phyloP scores from a whole-genome alignment of 2,888 invertebrate genomes.

The Philereme vetulata region DNA sequence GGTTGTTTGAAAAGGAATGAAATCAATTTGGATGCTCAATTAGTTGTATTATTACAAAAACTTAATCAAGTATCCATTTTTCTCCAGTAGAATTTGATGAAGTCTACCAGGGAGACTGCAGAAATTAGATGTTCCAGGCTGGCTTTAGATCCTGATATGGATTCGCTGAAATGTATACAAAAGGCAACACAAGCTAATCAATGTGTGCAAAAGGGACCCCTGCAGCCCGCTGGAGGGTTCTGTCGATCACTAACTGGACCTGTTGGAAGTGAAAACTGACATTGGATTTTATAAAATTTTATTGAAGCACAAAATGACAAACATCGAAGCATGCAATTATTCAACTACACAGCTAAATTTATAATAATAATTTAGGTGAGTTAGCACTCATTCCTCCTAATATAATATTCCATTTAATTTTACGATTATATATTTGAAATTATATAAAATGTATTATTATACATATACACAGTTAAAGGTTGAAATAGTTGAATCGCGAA shows the following conservation, averaged over 20 bases:
- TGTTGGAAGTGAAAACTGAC: slow-evolving; percentile 50
- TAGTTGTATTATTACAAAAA: too few relatives aligned
- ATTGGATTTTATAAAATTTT: slow-evolving; percentile 63
- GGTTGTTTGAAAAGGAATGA: slow-evolving; percentile 3
- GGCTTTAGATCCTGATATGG: slow-evolving; percentile 5
- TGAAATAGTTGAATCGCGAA: slow-evolving; percentile 18
- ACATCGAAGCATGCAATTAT: slow-evolving; percentile 71
- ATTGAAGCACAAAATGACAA: slow-evolving; percentile 80
- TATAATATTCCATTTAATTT: slow-evolving; percentile 21
- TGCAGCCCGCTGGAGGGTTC: slow-evolving; percentile 28
- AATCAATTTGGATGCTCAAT: slow-evolving; percentile 5
- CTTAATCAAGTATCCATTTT: too few relatives aligned
- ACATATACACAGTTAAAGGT: slow-evolving; percentile 50
- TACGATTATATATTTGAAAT: slow-evolving; percentile 16
- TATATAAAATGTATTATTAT: slow-evolving; percentile 43
- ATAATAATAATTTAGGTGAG: slow-evolving; percentile 16
- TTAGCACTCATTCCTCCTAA: slow-evolving; percentile 27
- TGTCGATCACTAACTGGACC: slow-evolving; percentile 25
- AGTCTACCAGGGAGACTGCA: not conserved
- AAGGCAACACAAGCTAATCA: slow-evolving; percentile 63
- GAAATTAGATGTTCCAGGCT: not conserved
- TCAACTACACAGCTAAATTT: slow-evolving; percentile 59
- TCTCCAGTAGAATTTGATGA: too few relatives aligned
- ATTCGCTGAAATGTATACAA: slow-evolving; percentile 66
- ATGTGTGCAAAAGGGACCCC: slow-evolving; percentile 76